phyloP scores from a whole-genome alignment of 1,140 invertebrate species.

The Drosophila bocki region DNA sequence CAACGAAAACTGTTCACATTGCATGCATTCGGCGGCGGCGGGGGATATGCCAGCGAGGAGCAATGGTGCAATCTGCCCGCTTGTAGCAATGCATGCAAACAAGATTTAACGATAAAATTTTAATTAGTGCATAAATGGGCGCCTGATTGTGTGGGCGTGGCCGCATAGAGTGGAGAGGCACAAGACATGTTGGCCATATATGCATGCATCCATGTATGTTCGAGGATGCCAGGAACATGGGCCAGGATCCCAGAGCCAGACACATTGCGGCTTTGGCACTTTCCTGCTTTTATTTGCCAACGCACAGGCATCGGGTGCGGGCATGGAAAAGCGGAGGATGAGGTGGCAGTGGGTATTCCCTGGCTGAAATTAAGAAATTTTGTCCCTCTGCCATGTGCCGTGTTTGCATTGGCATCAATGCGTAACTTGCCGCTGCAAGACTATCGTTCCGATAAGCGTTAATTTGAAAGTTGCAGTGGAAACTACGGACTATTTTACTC shows the following conservation, averaged over 20 bases:
- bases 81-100: conserved; percentile 81
- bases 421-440: conserved; percentile 32
- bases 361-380: conserved; percentile 59
- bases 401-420: conserved; percentile 46
- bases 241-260: conserved; percentile 33
- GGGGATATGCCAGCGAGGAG: conserved; percentile 1
- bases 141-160: conserved; percentile 82
- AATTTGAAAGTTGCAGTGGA: conserved; percentile 34
- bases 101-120: conserved; percentile 84
- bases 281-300: conserved; percentile 73
- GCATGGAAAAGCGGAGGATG: neutral
- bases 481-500: neutral
- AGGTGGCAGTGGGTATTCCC: conserved; percentile 2
- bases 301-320: conserved; percentile 22
- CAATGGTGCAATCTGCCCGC: conserved; percentile 36
- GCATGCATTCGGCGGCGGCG: conserved; percentile 54
- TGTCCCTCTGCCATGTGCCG: conserved; percentile 37
- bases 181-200: conserved; percentile 54
- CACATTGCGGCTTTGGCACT: conserved; percentile 76
- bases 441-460: conserved; percentile 43
- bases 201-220: conserved; percentile 5
- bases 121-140: conserved; percentile 83
- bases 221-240: conserved; percentile 13
- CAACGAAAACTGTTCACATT: conserved; percentile 74
- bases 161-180: conserved; percentile 30